These are phyloP conservation scores for Hydrophis major DNA, from an alignment of 2,797 vertebrate species.

Conservation along the genomic window DNA sequence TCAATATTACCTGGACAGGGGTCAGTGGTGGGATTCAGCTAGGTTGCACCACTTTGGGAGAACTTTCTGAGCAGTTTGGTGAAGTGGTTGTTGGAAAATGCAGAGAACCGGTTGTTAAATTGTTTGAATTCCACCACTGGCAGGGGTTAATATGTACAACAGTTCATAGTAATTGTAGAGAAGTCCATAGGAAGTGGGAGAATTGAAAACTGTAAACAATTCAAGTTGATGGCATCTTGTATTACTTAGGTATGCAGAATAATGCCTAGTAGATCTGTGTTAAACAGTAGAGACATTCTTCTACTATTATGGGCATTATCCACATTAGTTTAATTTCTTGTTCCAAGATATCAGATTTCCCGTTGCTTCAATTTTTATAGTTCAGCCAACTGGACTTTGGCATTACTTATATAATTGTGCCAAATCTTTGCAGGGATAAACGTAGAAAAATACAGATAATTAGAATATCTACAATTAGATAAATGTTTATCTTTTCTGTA, in stretches of 20 bases:
- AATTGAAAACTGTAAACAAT: background rate
- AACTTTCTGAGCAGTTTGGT: too few relatives aligned
- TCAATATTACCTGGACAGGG: background rate
- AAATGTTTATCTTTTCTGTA: background rate
- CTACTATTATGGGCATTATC: rapidly evolving
- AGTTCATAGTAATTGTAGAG: background rate
- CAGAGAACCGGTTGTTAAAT: too few relatives aligned
- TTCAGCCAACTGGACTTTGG: background rate
- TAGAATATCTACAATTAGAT: background rate
- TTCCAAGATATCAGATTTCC: background rate
- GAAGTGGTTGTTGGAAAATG: too few relatives aligned
- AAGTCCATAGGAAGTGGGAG: background rate
- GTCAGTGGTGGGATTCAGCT: background rate
- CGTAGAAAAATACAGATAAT: rapidly evolving
- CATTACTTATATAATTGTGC: background rate
- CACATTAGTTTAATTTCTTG: background rate
- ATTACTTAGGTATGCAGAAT: background rate
- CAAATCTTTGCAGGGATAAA: background rate
- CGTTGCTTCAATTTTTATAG: background rate
- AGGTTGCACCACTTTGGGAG: too few relatives aligned
- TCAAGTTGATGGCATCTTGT: background rate
- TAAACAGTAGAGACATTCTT: background rate
- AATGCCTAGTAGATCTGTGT: background rate
- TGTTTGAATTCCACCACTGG: too few relatives aligned
- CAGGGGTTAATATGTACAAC: background rate